These are phyloP conservation scores for Ecdyonurus torrentis DNA, from an alignment of 2,888 invertebrate genomes.

Conservation along the genomic window DNA sequence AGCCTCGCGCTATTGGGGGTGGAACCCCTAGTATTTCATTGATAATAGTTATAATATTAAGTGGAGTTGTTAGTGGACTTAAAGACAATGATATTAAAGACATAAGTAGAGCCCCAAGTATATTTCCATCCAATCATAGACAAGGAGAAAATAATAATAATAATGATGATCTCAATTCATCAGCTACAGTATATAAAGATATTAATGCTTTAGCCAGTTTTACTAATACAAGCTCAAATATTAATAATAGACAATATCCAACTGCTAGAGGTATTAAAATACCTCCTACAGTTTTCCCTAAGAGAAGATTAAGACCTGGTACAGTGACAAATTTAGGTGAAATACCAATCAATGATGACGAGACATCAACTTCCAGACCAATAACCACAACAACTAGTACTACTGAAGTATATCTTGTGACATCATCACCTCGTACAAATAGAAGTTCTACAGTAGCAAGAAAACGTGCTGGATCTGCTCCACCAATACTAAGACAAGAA, in stretches of 20 bases:
- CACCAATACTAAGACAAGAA: conserved; percentile 41
- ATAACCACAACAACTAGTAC: not conserved
- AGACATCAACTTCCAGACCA: not conserved
- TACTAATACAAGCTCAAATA: not conserved
- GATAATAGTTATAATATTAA: no score
- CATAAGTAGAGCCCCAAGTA: not conserved
- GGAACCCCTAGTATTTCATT: not conserved
- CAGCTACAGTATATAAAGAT: not conserved
- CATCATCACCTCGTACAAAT: not conserved
- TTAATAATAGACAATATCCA: not conserved
- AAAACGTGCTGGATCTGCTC: not conserved
- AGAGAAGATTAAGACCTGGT: not conserved
- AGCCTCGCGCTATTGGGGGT: not conserved
- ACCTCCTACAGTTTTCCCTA: not conserved
- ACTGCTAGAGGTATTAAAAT: not conserved
- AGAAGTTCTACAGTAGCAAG: not conserved
- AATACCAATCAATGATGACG: not conserved
- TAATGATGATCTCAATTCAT: not conserved
- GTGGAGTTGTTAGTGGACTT: no score
- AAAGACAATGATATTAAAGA: no score
- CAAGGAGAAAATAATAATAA: no score
- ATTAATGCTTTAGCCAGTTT: not conserved
- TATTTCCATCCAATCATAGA: not conserved
- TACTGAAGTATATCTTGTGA: not conserved
- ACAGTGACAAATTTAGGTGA: not conserved